Percentiles rank a stretch among this genome's conserved stretches.
Conservation (phyloP, 2,113 vertebrate species). For the Conger conger region DNA sequence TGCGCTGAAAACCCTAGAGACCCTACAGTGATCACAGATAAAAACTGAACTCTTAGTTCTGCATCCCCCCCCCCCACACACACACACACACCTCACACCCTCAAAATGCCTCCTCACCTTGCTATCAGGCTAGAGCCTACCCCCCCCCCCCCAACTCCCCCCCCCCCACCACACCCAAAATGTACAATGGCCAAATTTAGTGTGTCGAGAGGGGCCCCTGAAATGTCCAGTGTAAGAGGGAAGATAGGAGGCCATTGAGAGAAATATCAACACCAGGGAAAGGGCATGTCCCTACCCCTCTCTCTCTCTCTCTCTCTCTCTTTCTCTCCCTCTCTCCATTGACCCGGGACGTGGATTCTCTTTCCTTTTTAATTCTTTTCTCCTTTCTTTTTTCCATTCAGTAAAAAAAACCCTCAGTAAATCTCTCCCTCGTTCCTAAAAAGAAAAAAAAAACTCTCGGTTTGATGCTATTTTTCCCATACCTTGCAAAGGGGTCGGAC, state of each 20-base stretch:
- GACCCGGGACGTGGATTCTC: slow-evolving; percentile 61
- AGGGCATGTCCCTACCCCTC: slow-evolving; percentile 58
- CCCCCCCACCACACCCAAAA: too few relatives aligned
- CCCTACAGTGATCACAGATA: too few relatives aligned
- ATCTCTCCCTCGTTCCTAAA: slow-evolving; percentile 73
- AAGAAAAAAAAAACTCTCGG: slow-evolving; percentile 57
- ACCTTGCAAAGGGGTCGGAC: slow-evolving; percentile 77
- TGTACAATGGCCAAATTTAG: slow-evolving; percentile 79
- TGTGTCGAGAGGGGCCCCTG: slow-evolving; percentile 74
- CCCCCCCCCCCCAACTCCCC: not conserved
- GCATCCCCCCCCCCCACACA: slow-evolving; percentile 76
- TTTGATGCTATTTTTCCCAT: slow-evolving; percentile 73
- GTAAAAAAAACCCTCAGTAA: slow-evolving; percentile 17
- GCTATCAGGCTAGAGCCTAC: slow-evolving; percentile 78
- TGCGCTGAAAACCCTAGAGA: too few relatives aligned
- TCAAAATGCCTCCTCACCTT: slow-evolving; percentile 84
- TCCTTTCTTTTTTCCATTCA: slow-evolving; percentile 69
- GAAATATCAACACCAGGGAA: slow-evolving; percentile 74
- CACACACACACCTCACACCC: too few relatives aligned
- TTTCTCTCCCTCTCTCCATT: slow-evolving; percentile 75
- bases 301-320: too few relatives aligned
- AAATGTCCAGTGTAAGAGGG: slow-evolving; percentile 76
- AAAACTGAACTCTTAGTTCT: too few relatives aligned
- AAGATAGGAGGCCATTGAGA: slow-evolving; percentile 59
- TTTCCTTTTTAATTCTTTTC: slow-evolving; percentile 75